Evolutionary conservation across 2,113 vertebrate species (phyloP).

Genomic region (Murina feae): DNA sequence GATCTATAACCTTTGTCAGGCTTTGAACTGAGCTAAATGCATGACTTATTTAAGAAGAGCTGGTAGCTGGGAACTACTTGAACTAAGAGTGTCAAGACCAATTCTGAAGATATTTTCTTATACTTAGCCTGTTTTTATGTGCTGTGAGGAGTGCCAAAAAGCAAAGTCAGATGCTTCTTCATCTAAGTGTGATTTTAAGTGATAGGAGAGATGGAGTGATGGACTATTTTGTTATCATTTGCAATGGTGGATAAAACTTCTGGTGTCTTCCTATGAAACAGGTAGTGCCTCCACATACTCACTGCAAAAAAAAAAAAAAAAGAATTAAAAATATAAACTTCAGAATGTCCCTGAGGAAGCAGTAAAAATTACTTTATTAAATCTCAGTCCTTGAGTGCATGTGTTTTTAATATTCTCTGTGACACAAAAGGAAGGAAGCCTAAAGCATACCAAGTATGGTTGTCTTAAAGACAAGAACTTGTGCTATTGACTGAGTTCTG

Average conservation of each 20-base stretch:
- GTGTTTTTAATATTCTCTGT: background rate
- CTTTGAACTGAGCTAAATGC: conserved; percentile 43
- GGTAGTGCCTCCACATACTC: background rate
- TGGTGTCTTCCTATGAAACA: background rate
- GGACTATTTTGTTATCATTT: background rate
- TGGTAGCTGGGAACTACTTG: background rate
- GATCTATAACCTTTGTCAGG: background rate
- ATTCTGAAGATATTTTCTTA: conserved; percentile 55
- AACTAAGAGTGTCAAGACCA: conserved; percentile 24
- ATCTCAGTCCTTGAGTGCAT: background rate
- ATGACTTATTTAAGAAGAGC: conserved; percentile 57
- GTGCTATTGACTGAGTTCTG: background rate
- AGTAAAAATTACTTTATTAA: background rate
- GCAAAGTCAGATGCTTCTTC: conserved; percentile 2
- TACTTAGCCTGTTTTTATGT: background rate
- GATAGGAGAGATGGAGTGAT: background rate
- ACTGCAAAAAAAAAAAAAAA: background rate
- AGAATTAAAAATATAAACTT: background rate
- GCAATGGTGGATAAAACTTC: background rate
- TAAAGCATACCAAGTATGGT: background rate
- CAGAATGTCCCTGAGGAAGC: background rate
- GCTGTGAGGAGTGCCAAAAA: background rate
- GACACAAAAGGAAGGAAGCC: background rate
- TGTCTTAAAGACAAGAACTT: background rate
- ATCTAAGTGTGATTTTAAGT: background rate